phyloP scores from a whole-genome alignment of 2,888 invertebrate species.

The Acrobasis consociella region DNA sequence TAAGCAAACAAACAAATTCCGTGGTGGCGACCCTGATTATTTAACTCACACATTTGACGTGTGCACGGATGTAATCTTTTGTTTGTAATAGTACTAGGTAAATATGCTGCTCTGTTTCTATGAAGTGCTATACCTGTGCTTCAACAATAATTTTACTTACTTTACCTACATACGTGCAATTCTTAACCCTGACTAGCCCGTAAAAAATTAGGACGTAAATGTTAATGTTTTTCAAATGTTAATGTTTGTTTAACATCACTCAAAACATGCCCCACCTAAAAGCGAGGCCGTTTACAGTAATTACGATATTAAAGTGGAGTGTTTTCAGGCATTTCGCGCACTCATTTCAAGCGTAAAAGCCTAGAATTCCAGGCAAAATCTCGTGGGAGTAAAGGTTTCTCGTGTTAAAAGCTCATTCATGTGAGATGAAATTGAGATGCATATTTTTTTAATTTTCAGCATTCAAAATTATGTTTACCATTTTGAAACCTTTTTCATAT shows the following conservation, averaged over 20 bases:
- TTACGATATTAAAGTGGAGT: conserved; percentile 59
- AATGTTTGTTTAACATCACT: background rate
- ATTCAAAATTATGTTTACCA: background rate
- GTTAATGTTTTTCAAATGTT: background rate
- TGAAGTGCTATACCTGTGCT: too few species aligned
- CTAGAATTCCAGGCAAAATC: conserved; percentile 50
- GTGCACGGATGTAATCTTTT: too few species aligned
- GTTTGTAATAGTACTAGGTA: too few species aligned
- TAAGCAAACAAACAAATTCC: too few species aligned
- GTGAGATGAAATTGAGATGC: background rate
- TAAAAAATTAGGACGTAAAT: too few species aligned
- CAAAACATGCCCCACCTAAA: conserved; percentile 30
- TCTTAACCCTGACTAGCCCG: too few species aligned
- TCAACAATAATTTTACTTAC: too few species aligned
- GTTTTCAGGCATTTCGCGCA: conserved; percentile 51
- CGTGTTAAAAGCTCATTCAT: conserved; percentile 19
- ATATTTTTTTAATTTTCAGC: background rate
- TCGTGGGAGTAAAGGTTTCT: conserved; percentile 10
- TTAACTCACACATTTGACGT: too few species aligned
- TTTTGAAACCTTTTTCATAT: background rate
- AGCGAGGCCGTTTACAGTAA: conserved; percentile 55
- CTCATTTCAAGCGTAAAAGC: conserved; percentile 52
- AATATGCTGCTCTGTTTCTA: too few species aligned
- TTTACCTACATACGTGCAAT: too few species aligned
- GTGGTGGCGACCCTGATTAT: too few species aligned